Percentiles rank a stretch among this genome's conserved stretches.
phyloP scores from a whole-genome alignment of 2,797 vertebrate genomes.

The Kryptopterus vitreolus region DNA sequence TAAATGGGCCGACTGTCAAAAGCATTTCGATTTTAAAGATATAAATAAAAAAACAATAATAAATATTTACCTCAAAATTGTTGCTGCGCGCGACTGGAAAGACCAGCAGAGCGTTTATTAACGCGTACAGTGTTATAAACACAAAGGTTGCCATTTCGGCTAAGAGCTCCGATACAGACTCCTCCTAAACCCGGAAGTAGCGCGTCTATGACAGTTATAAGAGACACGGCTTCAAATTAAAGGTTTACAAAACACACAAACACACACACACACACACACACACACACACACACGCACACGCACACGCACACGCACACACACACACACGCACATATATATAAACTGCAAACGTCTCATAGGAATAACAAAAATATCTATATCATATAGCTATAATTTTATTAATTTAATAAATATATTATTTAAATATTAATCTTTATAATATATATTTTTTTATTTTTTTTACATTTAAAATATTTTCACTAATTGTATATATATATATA shows the following conservation, averaged over 20 bases:
- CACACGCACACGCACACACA: too few relatives aligned
- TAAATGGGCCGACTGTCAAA: background rate
- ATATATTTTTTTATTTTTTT: too few relatives aligned
- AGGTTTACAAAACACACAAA: background rate
- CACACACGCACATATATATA: too few relatives aligned
- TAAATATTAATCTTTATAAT: too few relatives aligned
- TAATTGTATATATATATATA: too few relatives aligned
- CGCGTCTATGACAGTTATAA: background rate
- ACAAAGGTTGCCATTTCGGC: conserved; percentile 1
- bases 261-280: too few relatives aligned
- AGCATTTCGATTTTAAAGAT: background rate
- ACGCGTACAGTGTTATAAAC: conserved; percentile 34
- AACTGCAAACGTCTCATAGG: too few relatives aligned
- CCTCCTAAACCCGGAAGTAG: background rate
- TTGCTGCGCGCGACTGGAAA: conserved; percentile 45
- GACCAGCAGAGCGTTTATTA: conserved; percentile 55
- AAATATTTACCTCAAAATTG: conserved; percentile 66
- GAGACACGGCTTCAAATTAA: conserved; percentile 45
- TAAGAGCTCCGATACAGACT: background rate
- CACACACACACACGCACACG: too few relatives aligned
- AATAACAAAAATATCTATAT: too few relatives aligned
- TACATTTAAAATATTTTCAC: too few relatives aligned
- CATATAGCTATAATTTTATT: too few relatives aligned
- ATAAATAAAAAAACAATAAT: background rate
- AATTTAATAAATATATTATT: too few relatives aligned